Evolutionary conservation across 2,113 vertebrate species (phyloP).

Genomic region (Chrysemys picta): DNA sequence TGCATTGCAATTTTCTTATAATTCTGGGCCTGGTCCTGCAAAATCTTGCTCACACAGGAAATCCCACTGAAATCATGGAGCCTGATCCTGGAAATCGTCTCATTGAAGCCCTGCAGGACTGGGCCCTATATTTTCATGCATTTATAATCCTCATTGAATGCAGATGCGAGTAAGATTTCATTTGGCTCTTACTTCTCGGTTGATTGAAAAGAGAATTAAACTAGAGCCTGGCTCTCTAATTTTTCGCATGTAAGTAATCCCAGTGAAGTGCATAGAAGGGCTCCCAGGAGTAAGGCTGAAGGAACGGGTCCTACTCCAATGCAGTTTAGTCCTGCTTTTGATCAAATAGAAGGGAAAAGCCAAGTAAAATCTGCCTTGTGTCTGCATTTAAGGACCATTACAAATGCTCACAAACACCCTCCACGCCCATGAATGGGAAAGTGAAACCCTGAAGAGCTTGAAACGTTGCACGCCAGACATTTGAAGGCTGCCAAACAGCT

Average conservation of each 20-base stretch:
- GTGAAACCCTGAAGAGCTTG: constrained; percentile 9
- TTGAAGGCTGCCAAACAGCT: constrained; percentile 67
- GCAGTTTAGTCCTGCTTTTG: constrained; percentile 26
- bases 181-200: constrained; percentile 34
- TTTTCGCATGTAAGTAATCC: constrained; percentile 34
- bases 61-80: neutral
- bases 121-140: neutral
- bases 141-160: neutral
- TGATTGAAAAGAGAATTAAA: constrained; percentile 50
- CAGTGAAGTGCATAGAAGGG: constrained; percentile 36
- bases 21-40: neutral
- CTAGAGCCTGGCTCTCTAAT: constrained; percentile 17
- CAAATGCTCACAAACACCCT: neutral
- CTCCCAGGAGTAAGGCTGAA: constrained; percentile 40
- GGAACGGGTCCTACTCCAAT: neutral
- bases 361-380: constrained; percentile 57
- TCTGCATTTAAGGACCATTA: constrained; percentile 23
- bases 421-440: neutral
- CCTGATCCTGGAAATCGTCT: neutral
- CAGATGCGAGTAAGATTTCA: constrained; percentile 11
- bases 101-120: neutral
- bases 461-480: constrained; percentile 34
- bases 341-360: constrained; percentile 36
- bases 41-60: constrained; percentile 8
- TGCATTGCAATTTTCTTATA: neutral